These are phyloP conservation scores for Sebastes iracundus DNA, from an alignment of 2,797 vertebrate genomes.

Conservation along the genomic window DNA sequence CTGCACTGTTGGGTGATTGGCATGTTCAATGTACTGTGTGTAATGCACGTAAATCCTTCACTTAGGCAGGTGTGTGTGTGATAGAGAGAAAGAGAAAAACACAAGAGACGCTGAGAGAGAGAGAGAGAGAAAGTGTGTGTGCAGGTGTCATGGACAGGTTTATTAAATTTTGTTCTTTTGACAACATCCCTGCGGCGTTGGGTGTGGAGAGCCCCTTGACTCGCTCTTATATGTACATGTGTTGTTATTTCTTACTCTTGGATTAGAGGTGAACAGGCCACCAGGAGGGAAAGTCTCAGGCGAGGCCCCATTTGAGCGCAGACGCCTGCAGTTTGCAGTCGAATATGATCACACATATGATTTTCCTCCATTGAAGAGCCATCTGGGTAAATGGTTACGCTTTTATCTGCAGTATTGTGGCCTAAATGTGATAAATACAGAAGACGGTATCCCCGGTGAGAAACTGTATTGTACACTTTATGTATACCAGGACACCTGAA, in stretches of 20 bases:
- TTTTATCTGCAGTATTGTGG: conserved; percentile 64
- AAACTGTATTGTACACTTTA: conserved; percentile 51
- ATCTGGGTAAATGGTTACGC: conserved; percentile 62
- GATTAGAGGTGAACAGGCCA: conserved; percentile 43
- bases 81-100: conserved; percentile 38
- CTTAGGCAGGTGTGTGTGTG: conserved; percentile 72
- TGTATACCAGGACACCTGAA: conserved; percentile 67
- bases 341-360: conserved; percentile 47
- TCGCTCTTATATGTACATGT: conserved; percentile 52
- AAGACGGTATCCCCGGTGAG: conserved; percentile 51
- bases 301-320: conserved; percentile 24
- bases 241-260: conserved; percentile 43
- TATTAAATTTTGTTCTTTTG: conserved; percentile 79
- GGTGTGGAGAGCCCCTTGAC: conserved; percentile 67
- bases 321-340: conserved; percentile 35
- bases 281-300: conserved; percentile 37
- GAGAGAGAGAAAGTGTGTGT: conserved; percentile 35
- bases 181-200: conserved; percentile 74
- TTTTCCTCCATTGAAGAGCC: conserved; percentile 64
- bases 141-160: conserved; percentile 75
- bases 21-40: conserved; percentile 77
- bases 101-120: conserved; percentile 32
- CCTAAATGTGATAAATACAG: conserved; percentile 69
- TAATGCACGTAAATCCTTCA: conserved; percentile 78
- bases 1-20: conserved; percentile 75